Conservation (phyloP, 2,888 invertebrate species). For the Nephrotoma appendiculata region DNA sequence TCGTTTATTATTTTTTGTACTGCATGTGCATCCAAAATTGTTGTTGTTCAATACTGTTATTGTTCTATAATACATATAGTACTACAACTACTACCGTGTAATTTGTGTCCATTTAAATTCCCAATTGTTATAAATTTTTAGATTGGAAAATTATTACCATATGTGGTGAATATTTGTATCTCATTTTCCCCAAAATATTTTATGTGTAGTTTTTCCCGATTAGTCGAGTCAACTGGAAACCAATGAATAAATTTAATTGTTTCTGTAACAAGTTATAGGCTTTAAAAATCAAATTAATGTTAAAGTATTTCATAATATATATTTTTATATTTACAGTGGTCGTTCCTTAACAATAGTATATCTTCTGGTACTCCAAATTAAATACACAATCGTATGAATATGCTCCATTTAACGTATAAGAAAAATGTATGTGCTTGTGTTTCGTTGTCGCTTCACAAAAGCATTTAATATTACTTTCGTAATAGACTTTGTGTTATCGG, state of each 20-base stretch:
- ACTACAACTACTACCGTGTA: neutral
- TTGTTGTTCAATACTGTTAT: neutral
- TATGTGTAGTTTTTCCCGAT: neutral
- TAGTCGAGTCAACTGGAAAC: neutral
- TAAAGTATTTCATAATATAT: too few species aligned
- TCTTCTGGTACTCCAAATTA: too few species aligned
- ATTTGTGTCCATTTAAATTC: neutral
- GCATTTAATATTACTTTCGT: too few species aligned
- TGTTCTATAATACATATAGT: neutral
- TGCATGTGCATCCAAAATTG: neutral
- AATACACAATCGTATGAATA: too few species aligned
- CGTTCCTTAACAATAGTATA: too few species aligned
- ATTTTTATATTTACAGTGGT: too few species aligned
- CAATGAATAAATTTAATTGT: neutral
- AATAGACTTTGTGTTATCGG: too few species aligned
- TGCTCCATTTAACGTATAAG: too few species aligned
- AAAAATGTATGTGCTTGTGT: too few species aligned
- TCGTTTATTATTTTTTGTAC: neutral
- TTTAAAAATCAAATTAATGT: too few species aligned
- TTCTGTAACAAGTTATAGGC: neutral
- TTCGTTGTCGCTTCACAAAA: too few species aligned
- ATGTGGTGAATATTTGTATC: neutral
- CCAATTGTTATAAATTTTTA: neutral
- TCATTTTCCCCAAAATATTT: neutral
- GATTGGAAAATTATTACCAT: neutral